Evolutionary conservation across 2,888 invertebrate species (phyloP), one percentile per base, ranked within the genome.

Genomic region (Agrochola circellaris): DNA sequence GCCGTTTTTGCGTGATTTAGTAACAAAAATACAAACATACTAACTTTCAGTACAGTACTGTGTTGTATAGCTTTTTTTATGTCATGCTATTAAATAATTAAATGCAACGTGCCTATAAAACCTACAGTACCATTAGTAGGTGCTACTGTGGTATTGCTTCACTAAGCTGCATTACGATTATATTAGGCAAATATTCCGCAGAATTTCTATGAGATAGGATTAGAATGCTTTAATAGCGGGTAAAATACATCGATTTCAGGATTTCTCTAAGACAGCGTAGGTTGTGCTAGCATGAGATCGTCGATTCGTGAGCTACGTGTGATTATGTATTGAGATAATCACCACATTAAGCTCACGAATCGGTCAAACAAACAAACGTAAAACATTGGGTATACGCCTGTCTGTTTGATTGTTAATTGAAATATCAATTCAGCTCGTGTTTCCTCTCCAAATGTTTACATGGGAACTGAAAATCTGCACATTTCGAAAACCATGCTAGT

Each of bases 381-480:
- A 60, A 60, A 30, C 23, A 77, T 30, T 51, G 5, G 2, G 26
- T 26, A n/a, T 2, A n/a, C 6, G 6, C 51, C 20, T 51, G 23
- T 48, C 77, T 34, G 26, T 76, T 51, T n/a, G 11, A 17, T 4
- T 51, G 38, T 75, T 82, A 42, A 34, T 64, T 64, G 17, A 82
- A 78, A 64, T 23, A 77, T 51, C 23, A 83, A 58, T 23, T 65
- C n/a, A 62, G n/a, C 38, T 77, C 17, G n/a, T 23, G 13, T 77
- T 77, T 77, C 3, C 23, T 5, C 3, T 77, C 13, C 26, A 65
- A 58, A 51, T 64, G 42, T 77, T 51, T 64, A 51, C 11, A 58
- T 45, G 45, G 34, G 20, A 79, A 60, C 65, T 58, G 83, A 58
- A 78, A 76, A 83, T 83, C 83, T 58, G 64, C 34, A 23, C 17